Evolutionary conservation across 2,797 vertebrate species (phyloP), one percentile per base, ranked within the genome.

Genomic region (Smutsia gigantea): DNA sequence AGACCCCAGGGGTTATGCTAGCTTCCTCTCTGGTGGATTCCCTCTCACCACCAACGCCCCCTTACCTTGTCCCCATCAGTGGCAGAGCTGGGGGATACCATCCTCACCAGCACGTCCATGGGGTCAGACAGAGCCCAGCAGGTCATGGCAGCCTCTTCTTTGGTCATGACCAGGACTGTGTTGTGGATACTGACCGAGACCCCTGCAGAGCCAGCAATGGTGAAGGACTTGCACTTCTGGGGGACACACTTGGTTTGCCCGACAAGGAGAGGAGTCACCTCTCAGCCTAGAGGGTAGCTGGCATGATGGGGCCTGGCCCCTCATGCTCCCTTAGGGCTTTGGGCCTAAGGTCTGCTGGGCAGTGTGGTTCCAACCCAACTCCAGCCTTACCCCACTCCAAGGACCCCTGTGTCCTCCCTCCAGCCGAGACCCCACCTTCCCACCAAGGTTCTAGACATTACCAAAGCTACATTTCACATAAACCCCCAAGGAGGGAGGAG

Each of bases 221-320:
- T 88, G 71, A 97, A 97, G 37, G 37, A 87, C n/a, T 51, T 6
- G 0, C 93, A 96, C 0, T 49, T 46, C 29, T 5, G 9, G 0
- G 96, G 97, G 39, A 93, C 92, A 5, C 96, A 96, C 90, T 96
- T 98, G 95, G 57, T 13, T 39, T 12, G 61, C 27, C 46, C 42
- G 0, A 17, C 1, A 2, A 14, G 19, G 53, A 53, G 64, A 57
- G 27, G 17, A 18, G 27, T 0, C 39, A 7, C 21, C 0, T 18
- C 39, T 53, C 7, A 0, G 71, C 61, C 13, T 4, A 0, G 64
- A 2, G 29, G 14, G 34, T 6, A 4, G 29, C 79, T 1, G 42
- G 25, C 4, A 1, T 3, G 13, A 11, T 0, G 18, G 72, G 55
- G 29, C 9, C 72, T 51, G 42, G 49, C 29, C 9, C 5, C 1